Percentiles rank a stretch among this genome's conserved stretches.
These are phyloP conservation scores for Hemibagrus wyckioides DNA, from an alignment of 2,113 vertebrate genomes.

Conservation along the genomic window DNA sequence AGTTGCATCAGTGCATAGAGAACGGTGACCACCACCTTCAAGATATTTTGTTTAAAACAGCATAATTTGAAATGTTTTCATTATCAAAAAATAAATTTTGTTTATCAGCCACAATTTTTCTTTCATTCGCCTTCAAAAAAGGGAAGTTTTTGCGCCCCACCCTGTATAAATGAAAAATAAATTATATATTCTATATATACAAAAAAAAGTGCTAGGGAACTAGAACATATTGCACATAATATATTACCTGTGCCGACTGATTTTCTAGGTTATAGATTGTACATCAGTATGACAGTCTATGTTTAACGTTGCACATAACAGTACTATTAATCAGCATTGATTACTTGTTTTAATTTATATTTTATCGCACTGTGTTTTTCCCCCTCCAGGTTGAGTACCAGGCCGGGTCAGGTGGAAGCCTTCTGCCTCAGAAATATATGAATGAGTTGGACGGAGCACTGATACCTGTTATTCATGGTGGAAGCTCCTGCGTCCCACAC, in stretches of 20 bases:
- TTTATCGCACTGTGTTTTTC: not conserved
- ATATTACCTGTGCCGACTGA: not conserved
- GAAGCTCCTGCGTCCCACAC: slow-evolving; percentile 75
- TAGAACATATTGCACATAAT: too few relatives aligned
- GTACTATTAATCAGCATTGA: not conserved
- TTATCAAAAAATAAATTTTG: too few relatives aligned
- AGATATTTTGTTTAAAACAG: too few relatives aligned
- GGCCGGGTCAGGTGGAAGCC: slow-evolving; percentile 82
- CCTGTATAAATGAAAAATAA: too few relatives aligned
- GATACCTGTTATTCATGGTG: slow-evolving; percentile 89
- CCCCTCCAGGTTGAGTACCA: slow-evolving; percentile 88
- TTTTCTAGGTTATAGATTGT: not conserved
- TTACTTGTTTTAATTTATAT: not conserved
- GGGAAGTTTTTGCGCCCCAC: too few relatives aligned
- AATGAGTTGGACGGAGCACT: slow-evolving; percentile 88
- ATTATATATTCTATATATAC: too few relatives aligned
- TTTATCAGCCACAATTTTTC: too few relatives aligned
- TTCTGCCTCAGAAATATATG: slow-evolving; percentile 89
- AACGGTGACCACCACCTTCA: too few relatives aligned
- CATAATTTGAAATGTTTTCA: too few relatives aligned
- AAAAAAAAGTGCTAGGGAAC: too few relatives aligned
- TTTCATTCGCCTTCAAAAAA: too few relatives aligned
- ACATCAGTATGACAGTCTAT: not conserved
- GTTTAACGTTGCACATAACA: not conserved
- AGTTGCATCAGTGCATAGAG: too few relatives aligned